Evolutionary conservation across 2,888 invertebrate species (phyloP).

Genomic region (Stenchaetothrips biformis): DNA sequence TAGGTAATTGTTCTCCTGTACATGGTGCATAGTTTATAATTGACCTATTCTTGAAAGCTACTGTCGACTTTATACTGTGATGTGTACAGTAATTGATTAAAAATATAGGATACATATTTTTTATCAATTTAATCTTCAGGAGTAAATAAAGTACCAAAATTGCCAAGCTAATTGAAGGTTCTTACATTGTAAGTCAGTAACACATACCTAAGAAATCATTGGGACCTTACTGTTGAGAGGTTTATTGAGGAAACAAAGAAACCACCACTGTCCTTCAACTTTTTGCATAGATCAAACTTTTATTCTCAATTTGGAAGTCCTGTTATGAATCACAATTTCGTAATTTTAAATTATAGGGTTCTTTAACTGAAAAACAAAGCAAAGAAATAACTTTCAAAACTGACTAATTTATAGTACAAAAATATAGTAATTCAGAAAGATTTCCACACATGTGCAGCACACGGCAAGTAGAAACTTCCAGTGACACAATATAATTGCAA

Average conservation of each 20-base stretch:
- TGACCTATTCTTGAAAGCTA: neutral
- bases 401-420: slow-evolving; percentile 4
- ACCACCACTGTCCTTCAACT: no score
- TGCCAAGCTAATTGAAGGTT: neutral
- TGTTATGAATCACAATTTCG: neutral
- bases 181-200: neutral
- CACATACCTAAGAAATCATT: no score
- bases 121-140: neutral
- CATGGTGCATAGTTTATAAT: neutral
- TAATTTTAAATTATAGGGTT: neutral
- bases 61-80: neutral
- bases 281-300: slow-evolving; percentile 7
- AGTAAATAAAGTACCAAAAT: neutral
- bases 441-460: neutral
- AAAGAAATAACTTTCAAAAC: neutral
- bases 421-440: neutral
- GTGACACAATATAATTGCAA: neutral
- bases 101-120: slow-evolving; percentile 13
- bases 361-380: neutral
- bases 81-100: neutral
- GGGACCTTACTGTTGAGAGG: no score
- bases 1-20: neutral
- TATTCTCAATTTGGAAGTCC: neutral
- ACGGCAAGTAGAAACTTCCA: neutral
- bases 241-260: no score